Conservation (phyloP, 1,140 invertebrate genomes). For the Nixonia krombeini region DNA sequence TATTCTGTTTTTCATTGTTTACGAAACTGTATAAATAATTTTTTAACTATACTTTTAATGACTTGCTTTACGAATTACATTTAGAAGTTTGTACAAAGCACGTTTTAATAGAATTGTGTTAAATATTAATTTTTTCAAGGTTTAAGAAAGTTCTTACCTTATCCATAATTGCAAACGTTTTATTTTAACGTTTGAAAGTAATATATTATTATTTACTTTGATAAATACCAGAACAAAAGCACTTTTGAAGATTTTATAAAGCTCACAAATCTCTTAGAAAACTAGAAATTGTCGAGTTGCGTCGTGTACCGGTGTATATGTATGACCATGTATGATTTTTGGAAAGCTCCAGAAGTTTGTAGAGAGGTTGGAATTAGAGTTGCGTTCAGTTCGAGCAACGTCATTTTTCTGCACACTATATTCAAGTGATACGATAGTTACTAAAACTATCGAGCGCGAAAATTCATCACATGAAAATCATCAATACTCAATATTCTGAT, state of each 20-base stretch:
- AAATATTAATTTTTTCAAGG: background rate
- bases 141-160: slow-evolving; percentile 19
- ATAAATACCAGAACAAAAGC: background rate
- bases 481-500: too few species aligned
- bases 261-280: too few species aligned
- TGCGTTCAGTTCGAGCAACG: too few species aligned
- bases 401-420: too few species aligned
- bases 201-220: slow-evolving; percentile 11
- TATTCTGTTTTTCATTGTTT: background rate
- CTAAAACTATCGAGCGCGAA: too few species aligned
- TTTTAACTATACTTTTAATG: background rate
- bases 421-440: too few species aligned
- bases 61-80: too few species aligned
- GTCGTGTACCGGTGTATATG: background rate
- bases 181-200: slow-evolving; percentile 13
- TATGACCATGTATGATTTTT: too few species aligned
- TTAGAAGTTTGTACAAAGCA: too few species aligned
- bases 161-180: slow-evolving; percentile 11
- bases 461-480: too few species aligned
- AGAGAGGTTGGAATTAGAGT: too few species aligned
- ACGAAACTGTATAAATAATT: slow-evolving; percentile 4
- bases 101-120: background rate
- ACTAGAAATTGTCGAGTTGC: background rate
- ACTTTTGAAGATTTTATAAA: too few species aligned
- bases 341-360: slow-evolving; percentile 38